Conservation (phyloP, 2,888 invertebrate genomes). For the Plebejus anna region DNA sequence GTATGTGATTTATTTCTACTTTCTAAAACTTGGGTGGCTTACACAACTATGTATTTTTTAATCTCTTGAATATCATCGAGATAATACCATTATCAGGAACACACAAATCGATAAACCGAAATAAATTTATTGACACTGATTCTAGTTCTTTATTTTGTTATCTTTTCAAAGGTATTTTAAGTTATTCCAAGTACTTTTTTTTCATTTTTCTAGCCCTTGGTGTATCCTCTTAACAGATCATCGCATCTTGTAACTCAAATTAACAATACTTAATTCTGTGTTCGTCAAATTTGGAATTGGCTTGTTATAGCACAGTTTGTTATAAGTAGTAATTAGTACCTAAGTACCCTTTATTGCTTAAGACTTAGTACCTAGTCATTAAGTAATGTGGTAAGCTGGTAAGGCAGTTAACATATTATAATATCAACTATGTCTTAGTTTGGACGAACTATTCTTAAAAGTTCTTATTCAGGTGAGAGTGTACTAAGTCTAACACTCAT, state of each 20-base stretch:
- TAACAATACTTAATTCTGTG: constrained; percentile 21
- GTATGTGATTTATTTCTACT: neutral
- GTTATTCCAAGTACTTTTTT: too few species aligned
- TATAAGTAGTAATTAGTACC: neutral
- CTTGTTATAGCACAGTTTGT: neutral
- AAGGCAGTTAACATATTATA: too few species aligned
- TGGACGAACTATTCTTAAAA: too few species aligned
- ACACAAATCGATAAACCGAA: neutral
- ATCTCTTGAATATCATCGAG: neutral
- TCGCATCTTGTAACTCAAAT: constrained; percentile 4
- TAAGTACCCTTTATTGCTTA: neutral
- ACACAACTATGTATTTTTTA: neutral
- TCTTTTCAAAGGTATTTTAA: neutral
- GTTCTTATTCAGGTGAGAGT: too few species aligned
- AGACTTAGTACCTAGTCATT: too few species aligned
- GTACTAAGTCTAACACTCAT: too few species aligned
- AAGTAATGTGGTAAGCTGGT: too few species aligned
- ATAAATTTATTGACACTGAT: neutral
- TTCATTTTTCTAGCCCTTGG: too few species aligned
- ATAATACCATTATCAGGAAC: neutral
- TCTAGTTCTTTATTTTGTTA: neutral
- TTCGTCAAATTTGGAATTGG: neutral
- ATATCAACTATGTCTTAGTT: too few species aligned
- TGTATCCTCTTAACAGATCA: neutral
- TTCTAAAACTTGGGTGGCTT: neutral